Base-by-base conservation (phyloP, 1,140 invertebrate genomes). In the Condylostylus longicornis region DNA sequence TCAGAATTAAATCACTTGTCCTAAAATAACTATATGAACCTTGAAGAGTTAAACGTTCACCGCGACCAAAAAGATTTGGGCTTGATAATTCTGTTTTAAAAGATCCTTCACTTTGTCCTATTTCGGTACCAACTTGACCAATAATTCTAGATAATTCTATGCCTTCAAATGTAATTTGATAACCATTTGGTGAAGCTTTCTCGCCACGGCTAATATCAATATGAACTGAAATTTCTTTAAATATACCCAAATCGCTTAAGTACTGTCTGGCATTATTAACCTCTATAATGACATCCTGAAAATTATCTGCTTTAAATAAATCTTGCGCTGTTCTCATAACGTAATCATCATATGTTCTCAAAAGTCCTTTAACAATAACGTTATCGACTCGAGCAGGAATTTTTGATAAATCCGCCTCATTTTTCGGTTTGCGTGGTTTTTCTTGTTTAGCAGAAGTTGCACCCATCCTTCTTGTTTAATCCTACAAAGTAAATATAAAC, bases 21-120 rank as follows among this genome's bases (percentile, higher is more conserved):
- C 47, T 40, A 18, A 47, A 52, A 41, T 47, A 58, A 29, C 48
- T 58, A 14, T 61, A 61, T 36, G 51, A 57, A 19, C 58, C 58
- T 38, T 58, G 53, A 19, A 61, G 28, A 2, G 52, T 53, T 6
- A 60, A 21, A 28, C 57, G 56, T 41, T 61, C 58, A 12, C 58
- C 58, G 0, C 58, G 48, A 1, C 58, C 58, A 22, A 56, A 43
- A 14, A 61, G 31, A 40, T 61, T 61, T 2, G 58, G 57, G 34
- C 56, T 41, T 17, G 39, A 38, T 5, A 61, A 41, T 33, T 60
- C 58, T 3, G 51, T 56, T 18, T 51, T 47, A 10, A 58, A 34
- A 0, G 57, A 53, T 9, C 58, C 58, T 21, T 61, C 57, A 41
- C 55, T 61, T 37, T 61, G 54, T 5, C 58, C 58, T 29, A 61